Evolutionary conservation across 1,140 invertebrate species (phyloP).

Genomic region (Penaeus japonicus): DNA sequence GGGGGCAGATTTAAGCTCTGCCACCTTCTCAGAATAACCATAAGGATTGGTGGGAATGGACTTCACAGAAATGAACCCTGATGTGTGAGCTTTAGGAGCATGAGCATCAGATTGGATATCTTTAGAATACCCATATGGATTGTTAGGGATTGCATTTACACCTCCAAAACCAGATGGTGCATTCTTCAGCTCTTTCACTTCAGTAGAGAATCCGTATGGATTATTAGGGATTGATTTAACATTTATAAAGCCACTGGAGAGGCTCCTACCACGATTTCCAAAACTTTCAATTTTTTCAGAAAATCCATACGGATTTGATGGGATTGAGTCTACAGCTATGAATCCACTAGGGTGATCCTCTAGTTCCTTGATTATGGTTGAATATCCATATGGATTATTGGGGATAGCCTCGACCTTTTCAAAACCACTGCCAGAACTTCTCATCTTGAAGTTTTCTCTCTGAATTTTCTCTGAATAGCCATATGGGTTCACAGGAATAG

Average conservation of each 20-base stretch:
- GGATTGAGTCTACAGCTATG: background rate
- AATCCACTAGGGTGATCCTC: background rate
- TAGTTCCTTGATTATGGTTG: background rate
- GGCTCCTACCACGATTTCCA: background rate
- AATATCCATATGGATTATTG: conserved; percentile 15
- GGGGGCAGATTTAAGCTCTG: background rate
- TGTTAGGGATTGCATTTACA: background rate
- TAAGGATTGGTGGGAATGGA: conserved; percentile 19
- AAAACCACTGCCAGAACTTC: too few relatives aligned
- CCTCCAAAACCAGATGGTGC: background rate
- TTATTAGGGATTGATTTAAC: background rate
- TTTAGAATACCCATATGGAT: background rate
- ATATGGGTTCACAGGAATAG: background rate
- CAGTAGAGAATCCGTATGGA: conserved; percentile 11
- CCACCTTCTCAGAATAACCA: background rate
- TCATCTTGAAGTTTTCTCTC: too few relatives aligned
- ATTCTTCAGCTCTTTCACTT: background rate
- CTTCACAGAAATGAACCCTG: background rate
- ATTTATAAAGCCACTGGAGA: background rate
- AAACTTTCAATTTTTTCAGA: background rate
- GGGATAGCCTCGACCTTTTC: background rate
- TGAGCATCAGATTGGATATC: background rate
- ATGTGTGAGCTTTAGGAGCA: background rate
- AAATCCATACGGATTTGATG: conserved; percentile 4
- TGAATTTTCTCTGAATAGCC: background rate